Evolutionary conservation across 2,888 invertebrate genomes (phyloP).

Genomic region (Cephonodes hylas): DNA sequence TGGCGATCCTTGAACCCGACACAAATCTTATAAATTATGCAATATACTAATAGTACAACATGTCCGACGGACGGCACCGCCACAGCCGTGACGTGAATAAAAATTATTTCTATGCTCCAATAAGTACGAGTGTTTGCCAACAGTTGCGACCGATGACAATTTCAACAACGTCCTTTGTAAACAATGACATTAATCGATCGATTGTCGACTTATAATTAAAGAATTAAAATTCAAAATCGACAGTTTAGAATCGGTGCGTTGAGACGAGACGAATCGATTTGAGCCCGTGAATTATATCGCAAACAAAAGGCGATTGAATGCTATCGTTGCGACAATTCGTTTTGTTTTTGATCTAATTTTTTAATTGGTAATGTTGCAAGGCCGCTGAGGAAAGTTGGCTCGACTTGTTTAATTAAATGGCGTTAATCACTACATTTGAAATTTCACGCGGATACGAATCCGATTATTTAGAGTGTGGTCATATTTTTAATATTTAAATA

Average conservation of each 20-base stretch:
- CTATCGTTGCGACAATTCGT: constrained; percentile 56
- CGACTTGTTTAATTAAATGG: not conserved
- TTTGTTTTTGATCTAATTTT: constrained; percentile 64
- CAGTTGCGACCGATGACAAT: constrained; percentile 55
- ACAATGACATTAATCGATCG: constrained; percentile 62
- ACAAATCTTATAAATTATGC: constrained; percentile 54
- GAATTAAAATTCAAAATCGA: constrained; percentile 46
- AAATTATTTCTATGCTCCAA: constrained; percentile 72
- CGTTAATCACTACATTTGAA: not conserved
- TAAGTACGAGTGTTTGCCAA: constrained; percentile 71
- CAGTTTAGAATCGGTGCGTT: constrained; percentile 35
- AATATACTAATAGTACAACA: constrained; percentile 59
- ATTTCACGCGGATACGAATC: not conserved
- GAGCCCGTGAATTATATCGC: constrained; percentile 59
- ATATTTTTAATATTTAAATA: not conserved
- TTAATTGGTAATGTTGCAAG: constrained; percentile 46
- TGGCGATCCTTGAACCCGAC: constrained; percentile 48
- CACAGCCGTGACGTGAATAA: constrained; percentile 66
- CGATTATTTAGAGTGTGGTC: not conserved
- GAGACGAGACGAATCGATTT: constrained; percentile 72
- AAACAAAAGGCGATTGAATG: constrained; percentile 49
- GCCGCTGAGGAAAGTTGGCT: not conserved
- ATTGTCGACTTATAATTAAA: constrained; percentile 48
- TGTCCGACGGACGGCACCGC: constrained; percentile 49
- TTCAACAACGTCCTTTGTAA: constrained; percentile 65